Evolutionary conservation across 2,888 invertebrate genomes (phyloP).

Genomic region (Augochlorella aurata): DNA sequence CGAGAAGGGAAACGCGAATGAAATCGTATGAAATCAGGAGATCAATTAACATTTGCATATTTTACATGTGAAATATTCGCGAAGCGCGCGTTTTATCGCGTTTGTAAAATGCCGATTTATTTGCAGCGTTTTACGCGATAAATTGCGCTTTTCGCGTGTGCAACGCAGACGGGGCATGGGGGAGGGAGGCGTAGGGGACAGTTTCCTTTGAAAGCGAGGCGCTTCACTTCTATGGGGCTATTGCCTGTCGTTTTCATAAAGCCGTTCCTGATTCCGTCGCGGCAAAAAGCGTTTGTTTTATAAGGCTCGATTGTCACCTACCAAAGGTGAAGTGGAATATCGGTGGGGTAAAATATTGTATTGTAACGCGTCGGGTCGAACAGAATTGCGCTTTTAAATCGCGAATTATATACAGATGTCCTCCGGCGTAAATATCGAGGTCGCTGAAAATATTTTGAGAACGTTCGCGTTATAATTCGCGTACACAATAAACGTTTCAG

Average conservation of each 20-base stretch:
- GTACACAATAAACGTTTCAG: background rate
- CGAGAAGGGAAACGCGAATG: background rate
- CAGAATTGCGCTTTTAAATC: background rate
- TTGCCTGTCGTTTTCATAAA: constrained; percentile 20
- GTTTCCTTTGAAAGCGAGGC: constrained; percentile 28
- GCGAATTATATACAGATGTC: background rate
- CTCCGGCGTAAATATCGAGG: background rate
- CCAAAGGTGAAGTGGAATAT: constrained; percentile 15
- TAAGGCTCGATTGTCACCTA: constrained; percentile 11
- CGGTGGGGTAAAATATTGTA: background rate
- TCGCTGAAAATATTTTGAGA: background rate
- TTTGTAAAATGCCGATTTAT: constrained; percentile 38
- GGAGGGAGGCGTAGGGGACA: background rate
- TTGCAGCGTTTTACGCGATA: constrained; percentile 23
- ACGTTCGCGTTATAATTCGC: background rate
- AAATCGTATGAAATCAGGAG: background rate
- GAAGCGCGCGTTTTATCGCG: constrained; percentile 29
- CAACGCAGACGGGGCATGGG: no score
- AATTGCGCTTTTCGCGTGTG: constrained; percentile 6
- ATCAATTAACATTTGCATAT: constrained; percentile 4
- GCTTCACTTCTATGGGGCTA: constrained; percentile 17
- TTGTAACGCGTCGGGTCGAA: background rate
- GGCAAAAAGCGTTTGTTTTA: constrained; percentile 9
- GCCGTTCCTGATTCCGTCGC: constrained; percentile 9
- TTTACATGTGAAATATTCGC: background rate